Percentiles rank a stretch among this genome's conserved stretches.
phyloP scores from a whole-genome alignment of 2,888 invertebrate genomes.

The Neoscelio sp. region DNA sequence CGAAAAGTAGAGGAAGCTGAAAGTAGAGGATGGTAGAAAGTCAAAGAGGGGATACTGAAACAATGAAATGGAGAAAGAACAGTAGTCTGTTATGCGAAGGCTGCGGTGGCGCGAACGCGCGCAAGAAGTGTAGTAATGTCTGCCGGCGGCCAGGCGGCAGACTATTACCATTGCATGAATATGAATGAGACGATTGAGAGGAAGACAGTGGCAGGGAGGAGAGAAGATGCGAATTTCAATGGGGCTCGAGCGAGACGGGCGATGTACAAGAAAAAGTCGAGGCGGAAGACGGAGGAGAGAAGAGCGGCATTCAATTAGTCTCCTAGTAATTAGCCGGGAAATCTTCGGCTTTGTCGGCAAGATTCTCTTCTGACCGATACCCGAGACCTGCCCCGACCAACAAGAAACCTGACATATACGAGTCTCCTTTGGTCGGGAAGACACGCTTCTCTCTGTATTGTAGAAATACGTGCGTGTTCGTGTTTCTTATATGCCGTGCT shows the following conservation, averaged over 20 bases:
- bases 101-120: conserved; percentile 74
- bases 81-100: conserved; percentile 60
- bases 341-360: conserved; percentile 81
- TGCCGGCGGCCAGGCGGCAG: conserved; percentile 67
- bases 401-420: conserved; percentile 67
- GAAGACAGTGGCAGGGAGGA: conserved; percentile 62
- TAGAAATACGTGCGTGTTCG: conserved; percentile 47
- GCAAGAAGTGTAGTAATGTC: conserved; percentile 79
- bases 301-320: conserved; percentile 83
- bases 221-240: conserved; percentile 12
- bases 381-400: conserved; percentile 70
- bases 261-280: conserved; percentile 9
- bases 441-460: conserved; percentile 26
- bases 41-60: conserved; percentile 44
- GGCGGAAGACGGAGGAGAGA: conserved; percentile 66
- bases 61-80: conserved; percentile 65
- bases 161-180: conserved; percentile 81
- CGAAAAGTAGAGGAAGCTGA: conserved; percentile 39
- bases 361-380: conserved; percentile 77
- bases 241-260: conserved; percentile 33
- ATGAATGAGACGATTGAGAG: conserved; percentile 80
- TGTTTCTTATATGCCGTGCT: conserved; percentile 48
- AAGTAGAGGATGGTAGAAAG: conserved; percentile 17
- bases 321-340: conserved; percentile 83
- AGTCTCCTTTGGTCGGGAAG: conserved; percentile 14